Percentiles rank a stretch among this genome's conserved stretches.
Conservation (phyloP, 2,113 vertebrate species). For the Sialia sialis region DNA sequence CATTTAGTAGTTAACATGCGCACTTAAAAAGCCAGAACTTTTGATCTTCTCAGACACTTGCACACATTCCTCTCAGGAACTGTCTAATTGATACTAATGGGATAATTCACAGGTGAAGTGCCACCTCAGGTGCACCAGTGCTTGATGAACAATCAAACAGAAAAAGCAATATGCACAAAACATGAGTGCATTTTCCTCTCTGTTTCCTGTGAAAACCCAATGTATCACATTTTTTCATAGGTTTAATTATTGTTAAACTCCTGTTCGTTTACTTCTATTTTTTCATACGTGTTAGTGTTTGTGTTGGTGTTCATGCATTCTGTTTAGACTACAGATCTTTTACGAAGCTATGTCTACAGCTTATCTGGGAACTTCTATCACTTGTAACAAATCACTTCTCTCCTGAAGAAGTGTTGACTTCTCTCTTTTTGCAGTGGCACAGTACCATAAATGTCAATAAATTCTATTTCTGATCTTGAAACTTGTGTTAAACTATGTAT, state of each 20-base stretch:
- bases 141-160: not conserved
- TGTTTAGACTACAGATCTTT: not conserved
- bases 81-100: not conserved
- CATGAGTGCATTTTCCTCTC: not conserved
- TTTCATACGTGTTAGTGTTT: not conserved
- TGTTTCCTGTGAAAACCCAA: not conserved
- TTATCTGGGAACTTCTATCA: not conserved
- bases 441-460: not conserved
- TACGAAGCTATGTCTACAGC: not conserved
- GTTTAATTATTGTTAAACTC: not conserved
- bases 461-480: constrained; percentile 18
- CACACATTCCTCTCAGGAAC: not conserved
- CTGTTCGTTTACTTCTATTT: not conserved
- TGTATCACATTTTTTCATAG: not conserved
- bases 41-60: not conserved
- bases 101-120: not conserved
- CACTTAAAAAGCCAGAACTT: not conserved
- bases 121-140: not conserved
- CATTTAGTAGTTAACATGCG: not conserved
- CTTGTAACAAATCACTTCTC: not conserved
- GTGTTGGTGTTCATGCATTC: not conserved
- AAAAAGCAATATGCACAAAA: not conserved
- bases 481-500: not conserved
- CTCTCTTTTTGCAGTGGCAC: not conserved
- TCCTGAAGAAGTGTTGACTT: not conserved